Evolutionary conservation across 2,888 invertebrate genomes (phyloP).

Genomic region (Idaea aversata): DNA sequence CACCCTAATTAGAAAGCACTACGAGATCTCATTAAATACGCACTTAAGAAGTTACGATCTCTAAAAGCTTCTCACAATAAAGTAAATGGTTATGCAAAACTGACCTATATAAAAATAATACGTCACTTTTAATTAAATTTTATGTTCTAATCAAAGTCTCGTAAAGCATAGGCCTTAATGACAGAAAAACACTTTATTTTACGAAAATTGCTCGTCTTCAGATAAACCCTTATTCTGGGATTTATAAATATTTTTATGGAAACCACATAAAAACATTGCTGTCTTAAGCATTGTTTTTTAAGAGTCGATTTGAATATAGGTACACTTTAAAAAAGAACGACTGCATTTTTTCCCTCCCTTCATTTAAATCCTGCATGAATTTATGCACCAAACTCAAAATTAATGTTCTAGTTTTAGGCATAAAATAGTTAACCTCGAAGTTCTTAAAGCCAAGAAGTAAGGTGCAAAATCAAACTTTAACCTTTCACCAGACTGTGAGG

Average conservation of each 20-base stretch:
- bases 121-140: slow-evolving; percentile 35
- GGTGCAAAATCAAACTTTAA: slow-evolving; percentile 24
- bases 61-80: slow-evolving; percentile 43
- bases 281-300: too few relatives aligned
- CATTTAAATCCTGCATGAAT: slow-evolving; percentile 33
- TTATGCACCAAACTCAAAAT: slow-evolving; percentile 36
- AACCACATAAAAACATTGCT: neutral
- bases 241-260: neutral
- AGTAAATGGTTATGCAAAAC: slow-evolving; percentile 36
- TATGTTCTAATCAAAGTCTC: slow-evolving; percentile 31
- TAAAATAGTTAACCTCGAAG: slow-evolving; percentile 1
- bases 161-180: slow-evolving; percentile 13
- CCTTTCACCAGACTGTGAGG: slow-evolving; percentile 18
- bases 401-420: slow-evolving; percentile 10
- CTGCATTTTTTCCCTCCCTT: slow-evolving; percentile 28
- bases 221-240: neutral
- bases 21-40: slow-evolving; percentile 53
- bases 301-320: too few relatives aligned
- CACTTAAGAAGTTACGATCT: slow-evolving; percentile 58
- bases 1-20: slow-evolving; percentile 55
- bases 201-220: neutral
- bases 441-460: slow-evolving; percentile 9
- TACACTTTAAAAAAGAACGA: neutral
- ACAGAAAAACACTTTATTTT: neutral
- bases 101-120: slow-evolving; percentile 30